A percentile compares a stretch with the other conserved stretches of the same genome.
phyloP scores from a whole-genome alignment of 2,797 vertebrate species.

The Ptychobarbus kaznakovi region DNA sequence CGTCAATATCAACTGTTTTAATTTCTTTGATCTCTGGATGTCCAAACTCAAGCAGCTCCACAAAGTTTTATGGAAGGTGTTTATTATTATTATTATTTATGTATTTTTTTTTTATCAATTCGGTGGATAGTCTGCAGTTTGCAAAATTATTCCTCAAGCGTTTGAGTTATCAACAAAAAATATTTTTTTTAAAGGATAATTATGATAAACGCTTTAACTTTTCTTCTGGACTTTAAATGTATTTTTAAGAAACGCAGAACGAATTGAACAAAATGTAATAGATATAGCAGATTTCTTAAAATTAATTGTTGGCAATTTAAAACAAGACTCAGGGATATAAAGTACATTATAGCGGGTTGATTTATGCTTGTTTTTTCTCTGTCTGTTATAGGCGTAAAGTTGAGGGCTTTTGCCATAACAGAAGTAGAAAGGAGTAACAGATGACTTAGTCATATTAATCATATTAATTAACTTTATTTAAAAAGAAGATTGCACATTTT shows the following conservation, averaged over 20 bases:
- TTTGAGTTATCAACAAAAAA: not conserved
- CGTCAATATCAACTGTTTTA: constrained; percentile 69
- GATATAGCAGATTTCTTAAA: not conserved
- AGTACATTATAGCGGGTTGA: not conserved
- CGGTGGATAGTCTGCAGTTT: not conserved
- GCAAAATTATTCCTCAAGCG: not conserved
- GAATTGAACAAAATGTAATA: not conserved
- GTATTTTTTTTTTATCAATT: not conserved
- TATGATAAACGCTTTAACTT: not conserved
- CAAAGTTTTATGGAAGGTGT: not conserved
- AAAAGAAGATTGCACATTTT: not conserved
- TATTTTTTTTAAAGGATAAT: not conserved
- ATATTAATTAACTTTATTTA: not conserved
- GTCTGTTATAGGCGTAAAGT: not conserved
- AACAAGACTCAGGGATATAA: no score
- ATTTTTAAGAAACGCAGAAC: not conserved
- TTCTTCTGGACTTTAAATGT: not conserved
- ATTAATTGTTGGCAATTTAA: not conserved
- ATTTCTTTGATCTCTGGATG: constrained; percentile 61
- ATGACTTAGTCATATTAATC: not conserved
- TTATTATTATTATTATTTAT: not conserved
- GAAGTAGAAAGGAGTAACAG: not conserved
- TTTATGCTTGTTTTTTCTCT: not conserved
- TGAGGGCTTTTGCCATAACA: not conserved
- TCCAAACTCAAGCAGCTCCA: constrained; percentile 24